A percentile compares a stretch with the other conserved stretches of the same genome.
Evolutionary conservation across 2,113 vertebrate species (phyloP).

Genomic region (Fukomys damarensis): DNA sequence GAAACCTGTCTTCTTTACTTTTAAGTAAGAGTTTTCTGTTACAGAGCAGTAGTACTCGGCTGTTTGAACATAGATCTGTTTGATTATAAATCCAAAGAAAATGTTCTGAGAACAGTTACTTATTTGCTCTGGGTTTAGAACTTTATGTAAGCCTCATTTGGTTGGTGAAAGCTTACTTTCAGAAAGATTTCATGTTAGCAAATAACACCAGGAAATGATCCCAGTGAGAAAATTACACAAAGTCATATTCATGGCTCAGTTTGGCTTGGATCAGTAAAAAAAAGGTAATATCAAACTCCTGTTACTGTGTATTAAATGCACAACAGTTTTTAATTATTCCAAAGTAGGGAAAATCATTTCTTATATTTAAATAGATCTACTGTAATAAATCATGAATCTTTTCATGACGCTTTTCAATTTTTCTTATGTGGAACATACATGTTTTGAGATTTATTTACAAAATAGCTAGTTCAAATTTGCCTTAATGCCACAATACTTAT

Average conservation of each 20-base stretch:
- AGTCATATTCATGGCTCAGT: conserved; percentile 59
- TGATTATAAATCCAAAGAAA: conserved; percentile 80
- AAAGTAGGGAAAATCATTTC: conserved; percentile 29
- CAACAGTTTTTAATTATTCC: conserved; percentile 46
- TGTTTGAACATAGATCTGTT: conserved; percentile 62
- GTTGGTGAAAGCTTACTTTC: conserved; percentile 71
- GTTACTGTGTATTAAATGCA: conserved; percentile 1
- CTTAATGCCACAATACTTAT: neutral
- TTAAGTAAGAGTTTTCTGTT: conserved; percentile 74
- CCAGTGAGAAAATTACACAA: conserved; percentile 67
- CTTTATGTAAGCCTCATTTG: conserved; percentile 65
- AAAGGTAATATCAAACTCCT: conserved; percentile 58
- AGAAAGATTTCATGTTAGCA: conserved; percentile 59
- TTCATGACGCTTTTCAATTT: neutral
- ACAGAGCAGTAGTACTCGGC: conserved; percentile 63
- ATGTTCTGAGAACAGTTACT: conserved; percentile 74
- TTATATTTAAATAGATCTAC: neutral
- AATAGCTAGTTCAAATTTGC: neutral
- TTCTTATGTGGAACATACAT: neutral
- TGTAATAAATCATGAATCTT: conserved; percentile 19
- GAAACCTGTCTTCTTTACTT: conserved; percentile 64
- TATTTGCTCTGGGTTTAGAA: conserved; percentile 74
- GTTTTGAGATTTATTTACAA: conserved; percentile 22
- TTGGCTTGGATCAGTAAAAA: conserved; percentile 57
- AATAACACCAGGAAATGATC: conserved; percentile 73